Evolutionary conservation across 2,797 vertebrate genomes (phyloP), one percentile per base, ranked within the genome.

Genomic region (Myripristis murdjan): DNA sequence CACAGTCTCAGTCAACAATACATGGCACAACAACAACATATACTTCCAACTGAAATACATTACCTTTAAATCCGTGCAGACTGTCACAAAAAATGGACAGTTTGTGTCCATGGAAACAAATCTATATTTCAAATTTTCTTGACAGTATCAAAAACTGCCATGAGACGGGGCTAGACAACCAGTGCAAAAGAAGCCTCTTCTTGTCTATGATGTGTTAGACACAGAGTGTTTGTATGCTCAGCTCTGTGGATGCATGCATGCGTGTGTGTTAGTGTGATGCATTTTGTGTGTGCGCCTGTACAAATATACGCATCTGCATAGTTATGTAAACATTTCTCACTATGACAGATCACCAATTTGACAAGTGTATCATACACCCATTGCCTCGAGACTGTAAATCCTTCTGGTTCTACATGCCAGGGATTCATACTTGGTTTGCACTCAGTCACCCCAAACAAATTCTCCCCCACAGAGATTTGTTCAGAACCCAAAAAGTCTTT

Each of bases 261-360:
- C 24, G n/a, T 55, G 28, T 31, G 64, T 26, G 72, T 46, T 52
- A n/a, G 18, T 65, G 57, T 18, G 43, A 46, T n/a, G 8, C 18
- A 35, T 35, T 35, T 10, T 10, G 18, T 47, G 7, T 22, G 7
- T 47, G 46, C 26, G 48, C 15, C 14, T 14, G 20, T 15, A 14
- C 48, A 51, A 51, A 57, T 49, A 39, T 11, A n/a, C 14, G 41
- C 10, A 24, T 66, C 60, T 48, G 70, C 28, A 5, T 0, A 14
- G 60, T 69, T 63, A 62, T 58, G 39, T 66, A 81, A 80, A 72
- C 69, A 67, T 57, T 65, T 78, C 44, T 76, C 55, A 60, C 35
- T 23, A 20, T 84, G 83, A 87, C 64, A 46, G 48, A 84, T 79
- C 54, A 52, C 64, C 76, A 65, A 46, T 62, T 15, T 6, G 33